These are phyloP conservation scores for Seriola quinqueradiata DNA, from an alignment of 2,113 vertebrate species.

Conservation along the genomic window DNA sequence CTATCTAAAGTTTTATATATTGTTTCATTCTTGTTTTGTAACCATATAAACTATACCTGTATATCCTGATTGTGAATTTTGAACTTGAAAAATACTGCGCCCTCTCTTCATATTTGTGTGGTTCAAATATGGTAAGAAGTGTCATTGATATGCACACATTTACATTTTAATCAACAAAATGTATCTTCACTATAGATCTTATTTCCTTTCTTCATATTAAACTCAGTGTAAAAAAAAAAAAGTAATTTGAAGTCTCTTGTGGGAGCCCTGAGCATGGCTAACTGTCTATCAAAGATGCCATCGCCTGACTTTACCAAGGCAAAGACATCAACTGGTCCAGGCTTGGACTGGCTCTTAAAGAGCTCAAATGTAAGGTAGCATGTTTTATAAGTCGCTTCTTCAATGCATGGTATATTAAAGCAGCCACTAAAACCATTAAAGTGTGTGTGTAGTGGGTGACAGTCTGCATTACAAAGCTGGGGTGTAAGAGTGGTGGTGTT, in stretches of 20 bases:
- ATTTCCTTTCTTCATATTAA: neutral
- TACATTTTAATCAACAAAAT: too few relatives aligned
- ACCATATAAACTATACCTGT: neutral
- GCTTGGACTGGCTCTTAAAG: slow-evolving; percentile 24
- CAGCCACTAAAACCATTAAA: slow-evolving; percentile 50
- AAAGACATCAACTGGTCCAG: slow-evolving; percentile 8
- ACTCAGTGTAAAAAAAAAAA: too few relatives aligned
- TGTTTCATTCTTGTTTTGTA: neutral
- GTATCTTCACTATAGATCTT: neutral
- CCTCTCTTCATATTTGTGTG: neutral
- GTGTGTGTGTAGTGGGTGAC: slow-evolving; percentile 41
- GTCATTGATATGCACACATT: neutral
- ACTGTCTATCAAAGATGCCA: neutral
- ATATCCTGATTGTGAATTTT: neutral
- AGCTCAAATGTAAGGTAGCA: slow-evolving; percentile 37
- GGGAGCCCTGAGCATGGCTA: neutral
- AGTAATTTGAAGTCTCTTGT: neutral
- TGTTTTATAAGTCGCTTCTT: slow-evolving; percentile 18
- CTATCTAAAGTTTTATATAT: neutral
- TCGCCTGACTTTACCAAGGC: neutral
- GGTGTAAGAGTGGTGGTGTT: slow-evolving; percentile 66
- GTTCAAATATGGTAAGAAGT: neutral
- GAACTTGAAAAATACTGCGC: neutral
- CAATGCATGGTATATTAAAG: slow-evolving; percentile 38
- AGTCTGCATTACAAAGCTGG: slow-evolving; percentile 64